phyloP scores from a whole-genome alignment of 2,888 invertebrate genomes.

The Pristionchus japonicus region DNA sequence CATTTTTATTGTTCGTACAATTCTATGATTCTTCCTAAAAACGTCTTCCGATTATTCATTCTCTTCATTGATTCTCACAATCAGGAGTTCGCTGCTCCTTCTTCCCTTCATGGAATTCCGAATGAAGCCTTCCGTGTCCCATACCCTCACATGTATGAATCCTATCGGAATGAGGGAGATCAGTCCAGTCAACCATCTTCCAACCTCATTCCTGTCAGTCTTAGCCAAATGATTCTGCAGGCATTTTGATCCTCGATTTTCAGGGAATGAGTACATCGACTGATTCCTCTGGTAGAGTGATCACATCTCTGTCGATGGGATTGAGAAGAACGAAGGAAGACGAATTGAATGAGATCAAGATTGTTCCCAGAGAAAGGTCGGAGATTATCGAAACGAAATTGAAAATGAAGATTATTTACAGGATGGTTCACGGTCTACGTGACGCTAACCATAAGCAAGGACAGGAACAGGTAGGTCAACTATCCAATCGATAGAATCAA shows the following conservation, averaged over 20 bases:
- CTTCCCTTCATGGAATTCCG: constrained; percentile 43
- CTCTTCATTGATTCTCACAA: too few species aligned
- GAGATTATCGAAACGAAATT: background rate
- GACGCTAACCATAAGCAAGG: background rate
- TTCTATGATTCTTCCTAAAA: too few species aligned
- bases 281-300: constrained; percentile 35
- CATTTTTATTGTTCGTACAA: too few species aligned
- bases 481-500: background rate
- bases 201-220: background rate
- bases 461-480: background rate
- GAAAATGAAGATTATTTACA: background rate
- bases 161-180: background rate
- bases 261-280: constrained; percentile 18
- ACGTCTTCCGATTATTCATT: too few species aligned
- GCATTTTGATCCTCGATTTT: too few species aligned
- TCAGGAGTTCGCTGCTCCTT: background rate
- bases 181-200: background rate
- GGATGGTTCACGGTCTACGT: constrained; percentile 40
- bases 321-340: constrained; percentile 44
- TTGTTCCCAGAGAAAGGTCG: constrained; percentile 39
- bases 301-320: constrained; percentile 40
- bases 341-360: background rate
- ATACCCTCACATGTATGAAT: constrained; percentile 43
- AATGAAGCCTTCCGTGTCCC: constrained; percentile 39
- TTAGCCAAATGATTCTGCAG: too few species aligned